Percentiles rank a stretch among this genome's conserved stretches.
Conservation (phyloP, 2,888 invertebrate genomes). For the Melikaiella ostensackeni region DNA sequence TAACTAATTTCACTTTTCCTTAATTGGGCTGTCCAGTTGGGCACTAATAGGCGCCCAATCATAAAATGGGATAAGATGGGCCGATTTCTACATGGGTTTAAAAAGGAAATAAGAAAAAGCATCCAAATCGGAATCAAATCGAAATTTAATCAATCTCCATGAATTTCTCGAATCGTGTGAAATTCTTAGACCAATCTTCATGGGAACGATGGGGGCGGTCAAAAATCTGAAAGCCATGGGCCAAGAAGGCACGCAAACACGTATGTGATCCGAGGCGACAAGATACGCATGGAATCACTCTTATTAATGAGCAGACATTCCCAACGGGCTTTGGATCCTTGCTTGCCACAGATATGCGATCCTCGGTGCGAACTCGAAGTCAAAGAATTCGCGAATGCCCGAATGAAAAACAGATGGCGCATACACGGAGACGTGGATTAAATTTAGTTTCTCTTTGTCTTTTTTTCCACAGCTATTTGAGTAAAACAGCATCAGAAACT, state of each 20-base stretch:
- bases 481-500: slow-evolving; percentile 6
- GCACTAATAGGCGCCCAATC: no score
- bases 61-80: no score
- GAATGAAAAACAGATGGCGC: slow-evolving; percentile 62
- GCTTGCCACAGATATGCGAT: slow-evolving; percentile 61
- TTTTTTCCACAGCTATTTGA: slow-evolving; percentile 34
- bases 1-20: no score
- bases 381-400: slow-evolving; percentile 53
- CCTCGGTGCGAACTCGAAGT: slow-evolving; percentile 55
- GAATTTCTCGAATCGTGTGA: slow-evolving; percentile 21
- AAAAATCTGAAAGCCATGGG: slow-evolving; percentile 4
- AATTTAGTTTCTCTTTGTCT: slow-evolving; percentile 23
- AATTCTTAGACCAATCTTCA: slow-evolving; percentile 1
- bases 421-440: slow-evolving; percentile 42
- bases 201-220: slow-evolving; percentile 21
- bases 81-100: no score
- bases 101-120: neutral
- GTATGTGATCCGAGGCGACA: slow-evolving; percentile 51
- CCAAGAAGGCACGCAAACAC: slow-evolving; percentile 40
- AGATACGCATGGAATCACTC: slow-evolving; percentile 49
- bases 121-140: neutral
- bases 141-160: neutral
- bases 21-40: no score
- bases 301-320: slow-evolving; percentile 76
- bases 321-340: slow-evolving; percentile 67